These are phyloP conservation scores for Neofelis nebulosa DNA, from an alignment of 2,113 vertebrate genomes.

Conservation along the genomic window DNA sequence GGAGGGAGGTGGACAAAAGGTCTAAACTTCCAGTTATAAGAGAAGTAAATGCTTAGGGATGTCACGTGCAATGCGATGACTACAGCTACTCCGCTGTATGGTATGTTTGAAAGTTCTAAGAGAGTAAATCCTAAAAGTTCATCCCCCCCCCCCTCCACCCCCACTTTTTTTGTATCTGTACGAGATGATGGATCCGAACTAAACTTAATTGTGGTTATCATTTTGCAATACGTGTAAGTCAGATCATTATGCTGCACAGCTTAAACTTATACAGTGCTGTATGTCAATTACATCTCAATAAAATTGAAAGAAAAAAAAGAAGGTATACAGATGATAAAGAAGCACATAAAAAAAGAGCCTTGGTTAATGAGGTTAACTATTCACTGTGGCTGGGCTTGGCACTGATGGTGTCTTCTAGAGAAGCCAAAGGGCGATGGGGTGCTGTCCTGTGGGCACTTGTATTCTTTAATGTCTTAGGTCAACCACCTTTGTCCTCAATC, in stretches of 20 bases:
- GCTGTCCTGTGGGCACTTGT: background rate
- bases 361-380: background rate
- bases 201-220: background rate
- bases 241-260: background rate
- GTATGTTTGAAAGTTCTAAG: background rate
- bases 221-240: background rate
- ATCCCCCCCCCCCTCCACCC: too few species aligned
- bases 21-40: background rate
- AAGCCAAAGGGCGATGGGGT: background rate
- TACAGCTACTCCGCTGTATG: background rate
- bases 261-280: background rate
- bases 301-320: background rate
- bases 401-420: rapidly evolving
- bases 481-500: background rate
- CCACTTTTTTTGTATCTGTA: background rate
- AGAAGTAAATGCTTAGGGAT: background rate
- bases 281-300: background rate
- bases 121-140: background rate
- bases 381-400: background rate
- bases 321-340: background rate
- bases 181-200: background rate
- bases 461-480: background rate
- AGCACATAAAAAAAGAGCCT: background rate
- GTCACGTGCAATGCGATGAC: background rate
- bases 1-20: background rate